Evolutionary conservation across 2,888 invertebrate genomes (phyloP).

Genomic region (Rhamnusium bicolor): DNA sequence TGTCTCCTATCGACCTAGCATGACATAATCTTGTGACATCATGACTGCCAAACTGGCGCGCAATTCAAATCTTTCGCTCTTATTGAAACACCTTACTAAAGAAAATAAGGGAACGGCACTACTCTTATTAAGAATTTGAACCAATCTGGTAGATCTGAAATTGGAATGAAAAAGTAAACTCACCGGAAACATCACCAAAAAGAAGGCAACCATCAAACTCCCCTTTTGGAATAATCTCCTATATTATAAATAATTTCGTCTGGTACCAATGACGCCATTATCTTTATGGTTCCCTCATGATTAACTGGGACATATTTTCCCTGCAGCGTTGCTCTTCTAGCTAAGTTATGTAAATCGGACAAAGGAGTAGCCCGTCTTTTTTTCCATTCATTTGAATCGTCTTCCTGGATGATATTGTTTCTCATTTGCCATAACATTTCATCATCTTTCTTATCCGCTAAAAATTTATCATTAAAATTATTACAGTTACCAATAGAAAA

Average conservation of each 20-base stretch:
- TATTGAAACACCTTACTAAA: no score
- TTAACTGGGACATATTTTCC: not conserved
- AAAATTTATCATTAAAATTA: no score
- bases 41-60: no score
- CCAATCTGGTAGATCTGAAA: no score
- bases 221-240: slow-evolving; percentile 72
- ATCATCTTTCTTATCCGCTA: slow-evolving; percentile 14
- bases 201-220: slow-evolving; percentile 76
- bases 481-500: not conserved
- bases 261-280: slow-evolving; percentile 78
- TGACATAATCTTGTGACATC: no score
- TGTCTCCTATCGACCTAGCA: no score
- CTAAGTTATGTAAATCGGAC: not conserved
- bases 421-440: slow-evolving; percentile 7
- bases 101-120: no score
- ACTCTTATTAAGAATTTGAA: no score
- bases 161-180: not conserved
- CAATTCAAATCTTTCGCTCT: no score
- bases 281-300: slow-evolving; percentile 68
- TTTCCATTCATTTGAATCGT: slow-evolving; percentile 26
- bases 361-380: slow-evolving; percentile 10
- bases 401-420: slow-evolving; percentile 20
- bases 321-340: not conserved
- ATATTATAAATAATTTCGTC: slow-evolving; percentile 78
- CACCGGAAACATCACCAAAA: slow-evolving; percentile 78